Evolutionary conservation across 92 coral and sea anemone species (phyloP).

Genomic region (Phymanthus crucifer): DNA sequence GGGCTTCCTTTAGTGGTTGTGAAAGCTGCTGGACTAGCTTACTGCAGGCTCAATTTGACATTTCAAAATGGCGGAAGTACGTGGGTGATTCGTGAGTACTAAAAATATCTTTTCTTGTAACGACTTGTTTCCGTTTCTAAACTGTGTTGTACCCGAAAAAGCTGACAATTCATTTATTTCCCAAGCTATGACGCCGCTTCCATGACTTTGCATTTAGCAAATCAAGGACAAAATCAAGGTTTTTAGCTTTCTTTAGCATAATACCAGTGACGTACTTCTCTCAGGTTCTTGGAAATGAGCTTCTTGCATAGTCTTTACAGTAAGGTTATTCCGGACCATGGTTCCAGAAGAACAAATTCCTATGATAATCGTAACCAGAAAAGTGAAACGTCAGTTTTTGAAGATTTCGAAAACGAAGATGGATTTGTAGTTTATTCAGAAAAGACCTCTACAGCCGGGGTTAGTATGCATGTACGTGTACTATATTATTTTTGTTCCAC

Average conservation of each 20-base stretch:
- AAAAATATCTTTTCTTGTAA: conserved; percentile 24
- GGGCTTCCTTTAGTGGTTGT: not conserved
- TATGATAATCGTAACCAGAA: not conserved
- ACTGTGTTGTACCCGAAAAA: not conserved
- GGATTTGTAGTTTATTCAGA: conserved; percentile 66
- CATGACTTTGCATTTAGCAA: not conserved
- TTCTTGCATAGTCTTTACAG: conserved; percentile 58
- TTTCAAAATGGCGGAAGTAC: conserved; percentile 25
- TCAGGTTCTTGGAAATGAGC: conserved; percentile 49
- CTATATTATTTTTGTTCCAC: not conserved
- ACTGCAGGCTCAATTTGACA: conserved; percentile 15
- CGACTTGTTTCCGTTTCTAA: not conserved
- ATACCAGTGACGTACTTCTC: conserved; percentile 9
- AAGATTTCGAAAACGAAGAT: conserved; percentile 59
- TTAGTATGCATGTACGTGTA: not conserved
- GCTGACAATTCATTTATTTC: not conserved
- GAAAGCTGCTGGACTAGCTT: not conserved
- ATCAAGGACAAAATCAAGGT: not conserved
- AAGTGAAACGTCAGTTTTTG: conserved; percentile 17
- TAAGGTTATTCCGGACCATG: conserved; percentile 24
- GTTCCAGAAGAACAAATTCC: conserved; percentile 9
- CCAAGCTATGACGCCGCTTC: not conserved
- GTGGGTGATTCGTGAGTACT: not conserved
- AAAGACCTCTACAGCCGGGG: not conserved
- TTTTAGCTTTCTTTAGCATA: not conserved